Evolutionary conservation across 2,888 invertebrate species (phyloP).

Genomic region (Odontothrips loti): DNA sequence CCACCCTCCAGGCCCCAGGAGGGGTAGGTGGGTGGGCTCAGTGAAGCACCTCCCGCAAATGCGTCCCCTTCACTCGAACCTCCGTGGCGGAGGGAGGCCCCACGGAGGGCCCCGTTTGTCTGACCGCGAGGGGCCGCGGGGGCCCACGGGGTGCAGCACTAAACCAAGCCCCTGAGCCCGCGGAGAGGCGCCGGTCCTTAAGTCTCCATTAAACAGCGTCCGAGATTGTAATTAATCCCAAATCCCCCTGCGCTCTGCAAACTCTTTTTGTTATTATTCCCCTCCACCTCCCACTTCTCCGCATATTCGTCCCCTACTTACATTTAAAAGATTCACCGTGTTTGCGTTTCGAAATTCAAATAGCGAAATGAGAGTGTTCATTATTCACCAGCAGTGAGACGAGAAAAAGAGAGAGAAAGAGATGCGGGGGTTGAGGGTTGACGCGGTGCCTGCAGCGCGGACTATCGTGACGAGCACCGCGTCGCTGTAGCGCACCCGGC

Average conservation of each 20-base stretch:
- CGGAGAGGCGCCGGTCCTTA: no score
- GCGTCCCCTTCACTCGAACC: constrained; percentile 18
- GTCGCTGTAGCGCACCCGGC: not conserved
- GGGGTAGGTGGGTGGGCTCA: not conserved
- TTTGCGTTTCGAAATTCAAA: constrained; percentile 9
- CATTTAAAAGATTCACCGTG: not conserved
- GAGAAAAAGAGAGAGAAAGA: not conserved
- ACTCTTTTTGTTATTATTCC: not conserved
- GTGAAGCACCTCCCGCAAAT: not conserved
- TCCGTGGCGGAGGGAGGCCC: not conserved
- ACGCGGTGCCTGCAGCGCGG: not conserved
- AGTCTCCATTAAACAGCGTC: no score
- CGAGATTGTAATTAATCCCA: no score
- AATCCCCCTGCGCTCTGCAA: no score
- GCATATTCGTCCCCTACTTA: not conserved
- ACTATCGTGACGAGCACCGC: not conserved
- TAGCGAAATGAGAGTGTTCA: constrained; percentile 7
- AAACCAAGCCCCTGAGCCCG: no score
- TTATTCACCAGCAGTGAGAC: not conserved
- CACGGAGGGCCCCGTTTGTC: no score
- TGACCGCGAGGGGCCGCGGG: no score
- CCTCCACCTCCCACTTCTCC: not conserved
- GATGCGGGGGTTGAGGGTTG: not conserved
- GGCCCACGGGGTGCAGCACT: no score
- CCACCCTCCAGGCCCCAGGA: not conserved